A percentile compares a stretch with the other conserved stretches of the same genome.
Evolutionary conservation across 2,113 vertebrate genomes (phyloP).

Genomic region (Grus americana): DNA sequence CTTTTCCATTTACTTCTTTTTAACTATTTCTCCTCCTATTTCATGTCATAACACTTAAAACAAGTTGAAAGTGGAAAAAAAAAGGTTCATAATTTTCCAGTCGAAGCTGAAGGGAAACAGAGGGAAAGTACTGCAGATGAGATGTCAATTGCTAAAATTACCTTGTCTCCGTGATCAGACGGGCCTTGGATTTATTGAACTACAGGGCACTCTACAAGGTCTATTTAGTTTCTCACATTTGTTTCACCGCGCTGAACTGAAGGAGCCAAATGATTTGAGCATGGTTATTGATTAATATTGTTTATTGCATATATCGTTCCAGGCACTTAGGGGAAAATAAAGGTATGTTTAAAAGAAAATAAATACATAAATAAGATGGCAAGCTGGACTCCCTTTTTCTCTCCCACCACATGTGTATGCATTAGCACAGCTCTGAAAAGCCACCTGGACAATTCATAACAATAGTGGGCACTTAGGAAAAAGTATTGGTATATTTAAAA

Average conservation of each 20-base stretch:
- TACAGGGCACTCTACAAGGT: slow-evolving; percentile 1
- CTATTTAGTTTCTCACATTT: slow-evolving; percentile 32
- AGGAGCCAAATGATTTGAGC: neutral
- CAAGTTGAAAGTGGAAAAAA: neutral
- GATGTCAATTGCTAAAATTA: slow-evolving; percentile 37
- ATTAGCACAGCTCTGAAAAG: neutral
- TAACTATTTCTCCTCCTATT: neutral
- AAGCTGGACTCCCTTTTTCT: neutral
- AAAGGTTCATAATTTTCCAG: neutral
- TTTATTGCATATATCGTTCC: slow-evolving; percentile 35
- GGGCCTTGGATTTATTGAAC: slow-evolving; percentile 43
- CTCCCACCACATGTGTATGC: neutral
- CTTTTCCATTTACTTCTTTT: neutral
- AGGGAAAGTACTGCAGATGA: neutral
- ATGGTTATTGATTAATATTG: slow-evolving; percentile 28
- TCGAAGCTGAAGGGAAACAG: neutral
- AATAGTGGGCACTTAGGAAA: neutral
- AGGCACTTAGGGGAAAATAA: slow-evolving; percentile 6
- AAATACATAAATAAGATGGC: slow-evolving; percentile 34
- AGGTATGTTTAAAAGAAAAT: slow-evolving; percentile 22
- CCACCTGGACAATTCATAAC: neutral
- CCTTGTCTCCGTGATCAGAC: neutral
- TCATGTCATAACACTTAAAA: neutral
- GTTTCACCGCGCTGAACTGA: neutral
- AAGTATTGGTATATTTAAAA: neutral